phyloP scores from a whole-genome alignment of 2,113 vertebrate species.

The Rhizomys pruinosus region DNA sequence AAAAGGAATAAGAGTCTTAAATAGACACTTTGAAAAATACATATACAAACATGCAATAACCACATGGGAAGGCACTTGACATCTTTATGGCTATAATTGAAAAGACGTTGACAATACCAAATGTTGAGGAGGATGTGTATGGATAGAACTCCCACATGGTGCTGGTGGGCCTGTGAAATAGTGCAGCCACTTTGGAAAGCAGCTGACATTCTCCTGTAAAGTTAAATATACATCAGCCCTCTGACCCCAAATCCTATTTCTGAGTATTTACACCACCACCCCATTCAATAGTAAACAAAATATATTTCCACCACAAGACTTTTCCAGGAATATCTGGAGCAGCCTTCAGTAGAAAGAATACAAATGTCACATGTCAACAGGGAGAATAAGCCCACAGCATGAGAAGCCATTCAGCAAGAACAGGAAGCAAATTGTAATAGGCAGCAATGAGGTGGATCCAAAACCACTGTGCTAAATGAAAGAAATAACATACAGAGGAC shows the following conservation, averaged over 20 bases:
- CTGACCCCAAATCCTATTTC: slow-evolving; percentile 14
- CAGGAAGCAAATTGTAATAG: not conserved
- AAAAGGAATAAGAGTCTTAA: not conserved
- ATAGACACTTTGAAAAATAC: not conserved
- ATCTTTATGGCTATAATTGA: slow-evolving; percentile 40
- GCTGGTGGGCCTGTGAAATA: slow-evolving; percentile 47
- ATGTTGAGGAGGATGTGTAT: slow-evolving; percentile 36
- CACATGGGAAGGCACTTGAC: slow-evolving; percentile 19
- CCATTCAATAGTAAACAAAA: not conserved
- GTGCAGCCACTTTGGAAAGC: slow-evolving; percentile 22
- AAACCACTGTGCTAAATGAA: slow-evolving; percentile 14
- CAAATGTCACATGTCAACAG: not conserved
- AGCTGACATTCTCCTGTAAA: slow-evolving; percentile 25
- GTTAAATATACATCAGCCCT: slow-evolving; percentile 25
- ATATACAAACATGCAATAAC: not conserved
- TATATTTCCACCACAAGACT: not conserved
- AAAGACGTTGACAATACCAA: slow-evolving; percentile 42
- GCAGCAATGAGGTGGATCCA: not conserved
- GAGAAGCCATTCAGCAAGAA: not conserved
- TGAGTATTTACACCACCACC: slow-evolving; percentile 18
- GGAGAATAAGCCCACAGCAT: not conserved
- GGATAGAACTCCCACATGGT: slow-evolving; percentile 6
- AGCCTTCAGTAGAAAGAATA: not conserved
- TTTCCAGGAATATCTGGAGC: slow-evolving; percentile 30
- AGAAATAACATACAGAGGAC: not conserved